Evolutionary conservation across 1,140 invertebrate genomes (phyloP), one percentile per base, ranked within the genome.

Genomic region (Drosophila varians): DNA sequence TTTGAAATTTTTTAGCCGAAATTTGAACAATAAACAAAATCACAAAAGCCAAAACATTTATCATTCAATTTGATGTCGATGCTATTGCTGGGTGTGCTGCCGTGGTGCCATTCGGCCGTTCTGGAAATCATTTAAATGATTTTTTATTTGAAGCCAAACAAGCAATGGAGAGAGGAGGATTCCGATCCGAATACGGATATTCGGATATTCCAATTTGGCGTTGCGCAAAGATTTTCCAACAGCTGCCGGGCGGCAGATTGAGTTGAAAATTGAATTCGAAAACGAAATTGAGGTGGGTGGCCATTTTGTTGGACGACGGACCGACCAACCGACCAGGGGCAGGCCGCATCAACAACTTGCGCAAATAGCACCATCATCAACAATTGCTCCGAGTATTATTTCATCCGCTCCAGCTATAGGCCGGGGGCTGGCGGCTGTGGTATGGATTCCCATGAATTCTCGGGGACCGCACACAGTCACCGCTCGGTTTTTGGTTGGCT

Each of bases 11-110:
- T 86, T 76, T 80, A 74, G 38, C 66, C 77, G 82, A 86, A 86
- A 74, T 80, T 86, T 87, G 77, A 87, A 86, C 82, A 87, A 87
- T 87, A 87, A 87, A 87, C 82, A 88, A 88, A 87, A 87, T 82
- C 83, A 88, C 82, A 87, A 82, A 86, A 87, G 80, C 83, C 83
- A 87, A 87, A 87, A 87, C 82, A 87, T 88, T 87, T 87, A 87
- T 87, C 82, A 87, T 88, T 88, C 74, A 82, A 82, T 70, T 71
- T 80, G 46, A 21, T 11, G 56, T 34, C 38, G 38, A 21, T 28
- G 36, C 36, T 31, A n/a, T 23, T 25, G 45, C 36, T 9, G 21
- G 40, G 38, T n/a, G n/a, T n/a, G n/a, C n/a, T n/a, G n/a, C n/a
- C n/a, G n/a, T n/a, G n/a, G n/a, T n/a, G n/a, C n/a, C n/a, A n/a